Evolutionary conservation across 1,140 invertebrate genomes (phyloP).

Genomic region (Eumeta japonica): DNA sequence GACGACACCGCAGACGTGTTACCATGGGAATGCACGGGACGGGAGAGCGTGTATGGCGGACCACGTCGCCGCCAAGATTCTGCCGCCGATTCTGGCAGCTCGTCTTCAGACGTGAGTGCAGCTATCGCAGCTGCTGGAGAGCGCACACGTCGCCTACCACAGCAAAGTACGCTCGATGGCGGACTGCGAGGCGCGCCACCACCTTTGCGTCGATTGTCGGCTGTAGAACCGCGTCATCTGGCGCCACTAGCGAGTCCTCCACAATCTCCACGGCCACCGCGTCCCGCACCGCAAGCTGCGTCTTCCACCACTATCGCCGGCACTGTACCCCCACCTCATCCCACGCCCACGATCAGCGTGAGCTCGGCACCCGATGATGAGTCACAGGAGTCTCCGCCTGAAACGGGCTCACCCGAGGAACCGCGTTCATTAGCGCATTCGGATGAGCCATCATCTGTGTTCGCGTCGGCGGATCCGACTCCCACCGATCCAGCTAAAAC

Average conservation of each 20-base stretch:
- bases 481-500: slow-evolving; percentile 26
- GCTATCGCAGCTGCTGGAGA: slow-evolving; percentile 62
- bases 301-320: slow-evolving; percentile 19
- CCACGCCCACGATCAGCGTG: slow-evolving; percentile 70
- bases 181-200: slow-evolving; percentile 48
- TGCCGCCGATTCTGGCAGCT: slow-evolving; percentile 55
- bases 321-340: slow-evolving; percentile 23
- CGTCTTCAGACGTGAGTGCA: slow-evolving; percentile 70
- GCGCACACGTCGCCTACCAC: slow-evolving; percentile 59
- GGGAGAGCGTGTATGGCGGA: slow-evolving; percentile 28
- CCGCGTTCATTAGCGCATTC: slow-evolving; percentile 30
- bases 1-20: slow-evolving; percentile 35
- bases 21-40: slow-evolving; percentile 35
- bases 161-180: slow-evolving; percentile 64
- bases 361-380: slow-evolving; percentile 67
- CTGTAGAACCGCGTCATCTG: slow-evolving; percentile 51
- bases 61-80: slow-evolving; percentile 44
- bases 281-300: slow-evolving; percentile 14
- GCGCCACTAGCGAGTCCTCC: slow-evolving; percentile 39
- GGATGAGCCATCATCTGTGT: slow-evolving; percentile 41
- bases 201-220: slow-evolving; percentile 45
- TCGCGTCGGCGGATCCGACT: slow-evolving; percentile 35
- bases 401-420: slow-evolving; percentile 25
- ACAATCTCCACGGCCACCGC: slow-evolving; percentile 34
- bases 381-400: slow-evolving; percentile 34